These are phyloP conservation scores for Coelogynopora nodosa DNA, from an alignment of 2,888 invertebrate species.

Conservation along the genomic window DNA sequence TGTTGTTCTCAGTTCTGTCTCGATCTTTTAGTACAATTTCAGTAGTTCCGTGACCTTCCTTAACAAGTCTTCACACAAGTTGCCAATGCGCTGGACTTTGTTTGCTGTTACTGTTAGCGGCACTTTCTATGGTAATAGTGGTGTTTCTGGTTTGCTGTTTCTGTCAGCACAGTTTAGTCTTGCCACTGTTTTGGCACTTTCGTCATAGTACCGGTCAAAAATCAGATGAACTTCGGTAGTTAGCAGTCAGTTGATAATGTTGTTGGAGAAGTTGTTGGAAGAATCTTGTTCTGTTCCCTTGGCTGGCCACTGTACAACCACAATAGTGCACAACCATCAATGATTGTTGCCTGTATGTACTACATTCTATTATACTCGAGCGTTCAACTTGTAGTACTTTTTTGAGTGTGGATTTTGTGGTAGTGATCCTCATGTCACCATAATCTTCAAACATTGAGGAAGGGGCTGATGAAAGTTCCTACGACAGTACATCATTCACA, in stretches of 20 bases:
- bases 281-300: neutral
- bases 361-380: neutral
- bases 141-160: too few species aligned
- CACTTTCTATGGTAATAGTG: too few species aligned
- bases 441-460: neutral
- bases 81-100: too few species aligned
- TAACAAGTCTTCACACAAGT: too few species aligned
- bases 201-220: neutral
- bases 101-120: too few species aligned
- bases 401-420: too few species aligned
- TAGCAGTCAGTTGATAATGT: neutral
- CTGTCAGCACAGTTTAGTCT: neutral
- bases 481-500: too few species aligned
- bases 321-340: neutral
- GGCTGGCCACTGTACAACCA: neutral
- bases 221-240: neutral
- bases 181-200: neutral
- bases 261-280: neutral
- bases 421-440: too few species aligned
- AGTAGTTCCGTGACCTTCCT: too few species aligned
- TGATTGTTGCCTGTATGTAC: neutral
- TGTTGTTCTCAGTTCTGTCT: too few species aligned
- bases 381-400: neutral
- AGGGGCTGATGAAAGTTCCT: neutral
- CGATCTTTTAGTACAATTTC: too few species aligned